Evolutionary conservation across 2,113 vertebrate species (phyloP).

Genomic region (Lepisosteus oculatus): DNA sequence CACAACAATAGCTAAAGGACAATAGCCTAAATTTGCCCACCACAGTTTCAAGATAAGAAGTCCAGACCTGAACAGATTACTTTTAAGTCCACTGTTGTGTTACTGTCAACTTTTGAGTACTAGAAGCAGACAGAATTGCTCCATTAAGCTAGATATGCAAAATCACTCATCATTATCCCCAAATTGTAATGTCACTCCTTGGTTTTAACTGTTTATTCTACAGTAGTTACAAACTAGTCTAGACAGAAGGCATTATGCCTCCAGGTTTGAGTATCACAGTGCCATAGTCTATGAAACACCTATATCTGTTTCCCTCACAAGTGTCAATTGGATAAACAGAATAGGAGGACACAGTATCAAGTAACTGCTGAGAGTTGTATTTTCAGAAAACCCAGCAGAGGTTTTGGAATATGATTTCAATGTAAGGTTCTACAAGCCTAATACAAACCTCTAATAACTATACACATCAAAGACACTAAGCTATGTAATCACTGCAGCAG

Average conservation of each 20-base stretch:
- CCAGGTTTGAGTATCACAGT: not conserved
- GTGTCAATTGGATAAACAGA: not conserved
- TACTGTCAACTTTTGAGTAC: too few relatives aligned
- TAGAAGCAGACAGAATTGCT: too few relatives aligned
- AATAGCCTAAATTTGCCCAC: too few relatives aligned
- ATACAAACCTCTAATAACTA: not conserved
- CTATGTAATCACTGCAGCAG: not conserved
- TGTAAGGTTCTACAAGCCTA: not conserved
- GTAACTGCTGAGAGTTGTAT: slow-evolving; percentile 6
- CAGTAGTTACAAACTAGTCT: too few relatives aligned
- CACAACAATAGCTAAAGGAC: too few relatives aligned
- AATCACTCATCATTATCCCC: too few relatives aligned
- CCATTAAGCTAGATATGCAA: too few relatives aligned
- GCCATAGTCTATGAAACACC: not conserved
- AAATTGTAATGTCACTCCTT: too few relatives aligned
- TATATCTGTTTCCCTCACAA: not conserved
- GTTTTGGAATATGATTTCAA: not conserved
- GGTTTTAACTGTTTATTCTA: too few relatives aligned
- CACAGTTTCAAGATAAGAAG: not conserved
- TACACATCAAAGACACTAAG: slow-evolving; percentile 1
- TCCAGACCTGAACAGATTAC: not conserved
- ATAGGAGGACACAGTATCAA: slow-evolving; percentile 9
- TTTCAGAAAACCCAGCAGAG: slow-evolving; percentile 2
- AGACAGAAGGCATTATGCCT: not conserved
- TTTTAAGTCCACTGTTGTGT: not conserved